A percentile compares a stretch with the other conserved stretches of the same genome.
Conservation (phyloP, 2,888 invertebrate genomes). For the Papilio gigon region DNA sequence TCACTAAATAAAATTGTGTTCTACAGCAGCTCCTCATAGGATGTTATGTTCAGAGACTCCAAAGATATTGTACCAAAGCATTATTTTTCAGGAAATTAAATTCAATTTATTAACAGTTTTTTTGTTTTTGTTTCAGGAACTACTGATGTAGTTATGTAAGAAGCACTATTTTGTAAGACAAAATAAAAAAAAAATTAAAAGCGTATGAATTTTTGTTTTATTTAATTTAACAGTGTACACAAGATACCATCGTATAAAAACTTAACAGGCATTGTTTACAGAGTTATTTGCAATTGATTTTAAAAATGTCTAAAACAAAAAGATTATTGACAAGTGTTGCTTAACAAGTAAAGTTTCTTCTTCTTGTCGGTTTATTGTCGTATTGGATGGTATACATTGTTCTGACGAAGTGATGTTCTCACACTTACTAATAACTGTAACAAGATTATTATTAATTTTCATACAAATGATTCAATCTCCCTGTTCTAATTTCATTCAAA, state of each 20-base stretch:
- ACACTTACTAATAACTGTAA: not conserved
- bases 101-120: not conserved
- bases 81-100: too few species aligned
- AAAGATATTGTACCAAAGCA: too few species aligned
- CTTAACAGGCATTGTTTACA: slow-evolving; percentile 19
- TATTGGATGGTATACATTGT: slow-evolving; percentile 6
- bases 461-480: too few species aligned
- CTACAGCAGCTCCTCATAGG: too few species aligned
- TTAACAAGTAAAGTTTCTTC: slow-evolving; percentile 9
- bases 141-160: slow-evolving; percentile 58
- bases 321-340: slow-evolving; percentile 13
- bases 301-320: slow-evolving; percentile 18
- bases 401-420: not conserved
- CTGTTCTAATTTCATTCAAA: too few species aligned
- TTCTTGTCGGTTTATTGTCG: slow-evolving; percentile 3
- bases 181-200: slow-evolving; percentile 53
- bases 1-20: too few species aligned
- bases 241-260: slow-evolving; percentile 24
- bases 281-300: slow-evolving; percentile 18
- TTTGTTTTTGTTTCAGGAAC: slow-evolving; percentile 73
- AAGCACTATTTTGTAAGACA: slow-evolving; percentile 40
- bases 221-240: slow-evolving; percentile 24
- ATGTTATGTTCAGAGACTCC: too few species aligned
- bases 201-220: slow-evolving; percentile 29
- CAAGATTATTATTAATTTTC: too few species aligned